Evolutionary conservation across 1,140 invertebrate species (phyloP).

Genomic region (Drosophila virilis): DNA sequence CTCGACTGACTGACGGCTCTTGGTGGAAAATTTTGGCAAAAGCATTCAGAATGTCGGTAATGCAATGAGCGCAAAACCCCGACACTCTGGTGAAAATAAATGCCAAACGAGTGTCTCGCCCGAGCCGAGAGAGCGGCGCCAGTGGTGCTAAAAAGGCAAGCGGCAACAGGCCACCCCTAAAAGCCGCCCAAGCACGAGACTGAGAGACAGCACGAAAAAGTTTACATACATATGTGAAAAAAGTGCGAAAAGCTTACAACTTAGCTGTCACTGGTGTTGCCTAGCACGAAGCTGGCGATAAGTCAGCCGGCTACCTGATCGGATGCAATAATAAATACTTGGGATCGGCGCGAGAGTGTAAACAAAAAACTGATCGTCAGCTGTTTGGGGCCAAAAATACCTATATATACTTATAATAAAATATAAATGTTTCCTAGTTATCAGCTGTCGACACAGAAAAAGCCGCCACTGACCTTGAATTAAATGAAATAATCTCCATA

Average conservation of each 20-base stretch:
- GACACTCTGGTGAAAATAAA: constrained; percentile 33
- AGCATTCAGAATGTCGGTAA: constrained; percentile 60
- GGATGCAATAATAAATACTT: constrained; percentile 41
- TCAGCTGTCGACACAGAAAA: constrained; percentile 32
- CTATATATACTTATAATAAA: not conserved
- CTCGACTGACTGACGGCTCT: constrained; percentile 56
- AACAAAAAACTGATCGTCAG: constrained; percentile 71
- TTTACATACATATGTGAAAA: constrained; percentile 55
- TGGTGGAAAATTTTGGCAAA: constrained; percentile 72
- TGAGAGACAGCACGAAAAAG: constrained; percentile 25
- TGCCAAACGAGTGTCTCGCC: constrained; percentile 22
- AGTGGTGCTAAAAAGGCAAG: constrained; percentile 13
- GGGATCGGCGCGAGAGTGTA: constrained; percentile 42
- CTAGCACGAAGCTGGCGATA: constrained; percentile 22
- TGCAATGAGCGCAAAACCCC: constrained; percentile 37
- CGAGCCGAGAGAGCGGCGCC: constrained; percentile 38
- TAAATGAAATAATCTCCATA: constrained; percentile 12
- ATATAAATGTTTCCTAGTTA: constrained; percentile 24
- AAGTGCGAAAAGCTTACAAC: constrained; percentile 37
- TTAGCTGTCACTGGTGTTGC: constrained; percentile 10
- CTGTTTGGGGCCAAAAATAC: constrained; percentile 43
- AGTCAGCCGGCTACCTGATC: constrained; percentile 27
- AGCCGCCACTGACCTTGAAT: constrained; percentile 50
- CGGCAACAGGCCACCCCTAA: constrained; percentile 74
- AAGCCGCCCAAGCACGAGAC: constrained; percentile 28